A percentile compares a stretch with the other conserved stretches of the same genome.
Evolutionary conservation across 2,113 vertebrate genomes (phyloP).

Genomic region (Pelecanus crispus): DNA sequence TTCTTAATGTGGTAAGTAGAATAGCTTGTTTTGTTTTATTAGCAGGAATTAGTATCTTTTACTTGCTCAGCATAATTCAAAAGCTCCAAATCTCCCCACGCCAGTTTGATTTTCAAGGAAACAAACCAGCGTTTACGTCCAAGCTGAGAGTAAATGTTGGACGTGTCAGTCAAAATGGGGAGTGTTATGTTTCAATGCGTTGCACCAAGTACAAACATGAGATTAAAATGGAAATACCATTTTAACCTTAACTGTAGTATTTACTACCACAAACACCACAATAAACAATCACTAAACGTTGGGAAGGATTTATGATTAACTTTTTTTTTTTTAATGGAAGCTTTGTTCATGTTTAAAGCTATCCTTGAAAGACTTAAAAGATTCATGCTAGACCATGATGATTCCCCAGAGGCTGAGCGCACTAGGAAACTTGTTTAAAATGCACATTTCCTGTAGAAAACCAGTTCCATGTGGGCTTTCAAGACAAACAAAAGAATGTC

Average conservation of each 20-base stretch:
- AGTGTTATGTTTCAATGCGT: background rate
- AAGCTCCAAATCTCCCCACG: background rate
- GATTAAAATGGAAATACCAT: background rate
- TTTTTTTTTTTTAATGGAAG: background rate
- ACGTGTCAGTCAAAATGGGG: background rate
- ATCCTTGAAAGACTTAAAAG: constrained; percentile 8
- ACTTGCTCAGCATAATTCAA: background rate
- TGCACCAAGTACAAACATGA: background rate
- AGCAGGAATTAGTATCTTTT: background rate
- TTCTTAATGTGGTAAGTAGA: background rate
- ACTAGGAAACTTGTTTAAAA: constrained; percentile 67
- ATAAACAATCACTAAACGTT: background rate
- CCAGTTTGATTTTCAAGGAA: background rate
- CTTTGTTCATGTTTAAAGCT: background rate
- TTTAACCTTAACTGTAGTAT: background rate
- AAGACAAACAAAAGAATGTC: constrained; percentile 61
- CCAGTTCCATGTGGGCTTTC: constrained; percentile 61
- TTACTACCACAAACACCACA: background rate
- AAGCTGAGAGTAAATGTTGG: background rate
- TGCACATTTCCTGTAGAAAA: constrained; percentile 71
- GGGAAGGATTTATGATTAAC: background rate
- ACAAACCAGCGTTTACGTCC: background rate
- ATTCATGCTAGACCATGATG: background rate
- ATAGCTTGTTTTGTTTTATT: background rate
- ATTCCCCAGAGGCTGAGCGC: constrained; percentile 39